Evolutionary conservation across 92 coral and sea anemone species (phyloP), one percentile per base, ranked within the genome.

Genomic region (Metridium senile): DNA sequence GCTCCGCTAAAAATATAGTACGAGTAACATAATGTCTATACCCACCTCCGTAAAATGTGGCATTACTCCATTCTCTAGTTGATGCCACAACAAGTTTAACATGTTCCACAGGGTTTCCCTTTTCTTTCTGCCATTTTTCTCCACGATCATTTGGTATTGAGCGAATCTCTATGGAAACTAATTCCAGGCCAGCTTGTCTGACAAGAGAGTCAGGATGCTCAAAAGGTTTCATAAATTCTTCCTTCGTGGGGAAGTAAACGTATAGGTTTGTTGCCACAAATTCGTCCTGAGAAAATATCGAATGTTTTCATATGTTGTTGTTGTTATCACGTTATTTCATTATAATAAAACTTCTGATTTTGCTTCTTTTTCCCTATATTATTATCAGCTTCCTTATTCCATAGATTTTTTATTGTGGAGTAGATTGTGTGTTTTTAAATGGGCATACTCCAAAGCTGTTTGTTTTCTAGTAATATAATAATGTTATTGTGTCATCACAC

Each of bases 111-210:
- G 87, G 76, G 49, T 83, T 70, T n/a, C 85, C 85, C 22, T 74
- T 74, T 35, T 72, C 57, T 45, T 68, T 58, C 49, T 51, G 21
- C 85, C 85, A 80, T 30, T 70, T 72, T 62, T 59, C 26, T 9
- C 62, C 22, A 34, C 20, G 66, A 26, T 75, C 27, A 26, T 80
- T 72, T 18, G 34, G 63, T n/a, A 75, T 63, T 0, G 22, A 13
- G 27, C 62, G 69, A 19, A 77, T 83, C 51, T 47, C 83, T 62
- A 70, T 69, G 70, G 87, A 83, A 43, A 83, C 78, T 18, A 83
- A 69, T 9, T 83, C 54, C 45, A 83, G 78, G 11, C 87, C 83
- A 23, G 83, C 87, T 70, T 77, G 64, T 17, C 71, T 32, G 23
- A 77, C 87, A 0, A 49, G 57, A 4, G 83, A 76, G 57, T 68